phyloP scores from a whole-genome alignment of 2,888 invertebrate species.

The Heteromyza rotundicornis region DNA sequence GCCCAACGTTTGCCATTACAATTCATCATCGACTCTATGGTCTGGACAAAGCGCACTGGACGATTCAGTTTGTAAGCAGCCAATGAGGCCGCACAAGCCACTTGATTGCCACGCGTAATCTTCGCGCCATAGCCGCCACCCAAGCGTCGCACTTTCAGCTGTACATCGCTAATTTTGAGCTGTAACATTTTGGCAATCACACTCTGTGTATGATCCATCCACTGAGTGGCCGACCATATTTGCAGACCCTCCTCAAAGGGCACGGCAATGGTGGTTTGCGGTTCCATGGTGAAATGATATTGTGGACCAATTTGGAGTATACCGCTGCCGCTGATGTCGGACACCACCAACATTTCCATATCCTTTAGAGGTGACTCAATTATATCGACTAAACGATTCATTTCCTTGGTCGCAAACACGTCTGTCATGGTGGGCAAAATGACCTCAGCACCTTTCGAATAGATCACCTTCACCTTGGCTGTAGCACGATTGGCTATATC shows the following conservation, averaged over 20 bases:
- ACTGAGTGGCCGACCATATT: conserved; percentile 70
- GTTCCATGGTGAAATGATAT: conserved; percentile 78
- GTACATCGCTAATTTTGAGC: conserved; percentile 69
- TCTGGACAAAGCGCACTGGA: conserved; percentile 74
- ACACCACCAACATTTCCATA: conserved; percentile 18
- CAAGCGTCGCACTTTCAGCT: conserved; percentile 72
- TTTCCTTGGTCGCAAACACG: conserved; percentile 56
- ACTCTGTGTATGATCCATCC: conserved; percentile 67
- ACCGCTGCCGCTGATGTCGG: conserved; percentile 58
- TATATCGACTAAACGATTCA: conserved; percentile 29
- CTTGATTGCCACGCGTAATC: conserved; percentile 67
- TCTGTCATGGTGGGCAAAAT: conserved; percentile 53
- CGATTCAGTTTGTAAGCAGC: conserved; percentile 66
- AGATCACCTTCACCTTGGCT: conserved; percentile 64
- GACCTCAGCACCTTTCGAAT: conserved; percentile 42
- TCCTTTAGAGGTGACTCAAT: conserved; percentile 25
- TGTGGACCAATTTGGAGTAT: conserved; percentile 67
- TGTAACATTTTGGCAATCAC: conserved; percentile 67
- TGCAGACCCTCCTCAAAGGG: conserved; percentile 75
- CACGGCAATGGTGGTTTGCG: conserved; percentile 70
- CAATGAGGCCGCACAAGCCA: conserved; percentile 72
- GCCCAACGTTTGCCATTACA: conserved; percentile 71
- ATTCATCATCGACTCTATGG: conserved; percentile 75
- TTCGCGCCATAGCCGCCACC: conserved; percentile 85
- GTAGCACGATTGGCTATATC: conserved; percentile 67